phyloP scores from a whole-genome alignment of 2,113 vertebrate genomes.

The Pampusana beccarii region DNA sequence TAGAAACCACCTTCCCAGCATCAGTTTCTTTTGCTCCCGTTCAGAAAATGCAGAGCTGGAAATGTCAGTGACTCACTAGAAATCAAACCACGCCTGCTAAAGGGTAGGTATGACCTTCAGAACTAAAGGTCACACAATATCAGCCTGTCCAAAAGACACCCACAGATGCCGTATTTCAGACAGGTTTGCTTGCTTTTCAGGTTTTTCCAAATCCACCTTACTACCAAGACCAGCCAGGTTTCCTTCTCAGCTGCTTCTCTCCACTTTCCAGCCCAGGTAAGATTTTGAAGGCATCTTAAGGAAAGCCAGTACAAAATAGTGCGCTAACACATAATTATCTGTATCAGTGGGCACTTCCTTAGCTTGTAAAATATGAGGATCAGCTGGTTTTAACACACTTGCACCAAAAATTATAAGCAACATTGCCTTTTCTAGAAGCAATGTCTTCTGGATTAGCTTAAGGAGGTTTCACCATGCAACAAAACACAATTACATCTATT shows the following conservation, averaged over 20 bases:
- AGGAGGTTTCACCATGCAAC: background rate
- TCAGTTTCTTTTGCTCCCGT: background rate
- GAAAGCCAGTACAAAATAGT: background rate
- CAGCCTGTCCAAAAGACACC: background rate
- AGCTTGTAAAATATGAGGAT: background rate
- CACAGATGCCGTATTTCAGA: background rate
- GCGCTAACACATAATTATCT: background rate
- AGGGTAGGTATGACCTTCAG: accelerated
- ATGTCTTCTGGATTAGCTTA: background rate
- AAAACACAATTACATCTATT: background rate
- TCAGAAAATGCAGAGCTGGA: background rate
- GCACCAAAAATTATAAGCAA: too few species aligned
- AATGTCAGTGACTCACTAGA: accelerated
- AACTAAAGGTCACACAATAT: too few species aligned
- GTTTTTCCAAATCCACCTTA: background rate
- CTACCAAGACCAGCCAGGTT: background rate
- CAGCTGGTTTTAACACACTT: background rate
- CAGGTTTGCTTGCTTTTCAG: background rate
- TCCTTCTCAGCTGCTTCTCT: background rate
- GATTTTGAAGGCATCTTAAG: background rate
- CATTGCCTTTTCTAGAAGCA: background rate
- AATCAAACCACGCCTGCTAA: background rate
- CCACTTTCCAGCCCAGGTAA: background rate
- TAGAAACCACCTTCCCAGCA: background rate
- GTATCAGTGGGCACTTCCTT: background rate